A percentile compares a stretch with the other conserved stretches of the same genome.
Evolutionary conservation across 2,113 vertebrate genomes (phyloP).

Genomic region (Sorex fumeus): DNA sequence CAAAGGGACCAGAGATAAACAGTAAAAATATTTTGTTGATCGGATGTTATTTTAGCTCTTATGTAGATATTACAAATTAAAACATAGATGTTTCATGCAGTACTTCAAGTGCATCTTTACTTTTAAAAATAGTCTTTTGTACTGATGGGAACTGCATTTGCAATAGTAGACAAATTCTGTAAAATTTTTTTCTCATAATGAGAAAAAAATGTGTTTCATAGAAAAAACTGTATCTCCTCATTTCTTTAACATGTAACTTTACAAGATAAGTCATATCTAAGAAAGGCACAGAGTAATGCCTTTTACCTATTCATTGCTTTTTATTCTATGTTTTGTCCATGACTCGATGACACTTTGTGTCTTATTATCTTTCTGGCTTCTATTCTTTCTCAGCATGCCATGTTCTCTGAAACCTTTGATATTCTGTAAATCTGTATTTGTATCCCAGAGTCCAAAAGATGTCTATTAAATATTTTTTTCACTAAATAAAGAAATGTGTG

Average conservation of each 20-base stretch:
- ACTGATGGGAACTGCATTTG: slow-evolving; percentile 15
- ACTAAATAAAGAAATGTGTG: too few relatives aligned
- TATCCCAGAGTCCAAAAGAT: neutral
- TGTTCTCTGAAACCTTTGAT: neutral
- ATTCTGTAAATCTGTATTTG: neutral
- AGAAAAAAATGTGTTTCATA: neutral
- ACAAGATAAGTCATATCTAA: neutral
- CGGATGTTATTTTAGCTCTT: slow-evolving; percentile 31
- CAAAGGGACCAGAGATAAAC: slow-evolving; percentile 34
- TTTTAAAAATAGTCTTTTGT: slow-evolving; percentile 24
- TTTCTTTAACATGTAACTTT: neutral
- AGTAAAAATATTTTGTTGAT: slow-evolving; percentile 48
- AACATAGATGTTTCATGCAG: neutral
- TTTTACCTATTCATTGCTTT: neutral
- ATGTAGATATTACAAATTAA: slow-evolving; percentile 15
- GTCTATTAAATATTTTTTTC: neutral
- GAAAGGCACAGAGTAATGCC: neutral
- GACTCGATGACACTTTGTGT: neutral
- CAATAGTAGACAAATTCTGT: neutral
- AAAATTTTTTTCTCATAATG: neutral
- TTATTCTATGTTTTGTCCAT: neutral
- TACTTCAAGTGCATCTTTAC: neutral
- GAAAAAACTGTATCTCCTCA: neutral
- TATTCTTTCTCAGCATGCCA: neutral
- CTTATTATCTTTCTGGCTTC: neutral